These are phyloP conservation scores for Lamellibrachia luymesi DNA, from an alignment of 1,140 invertebrate genomes.

Conservation along the genomic window DNA sequence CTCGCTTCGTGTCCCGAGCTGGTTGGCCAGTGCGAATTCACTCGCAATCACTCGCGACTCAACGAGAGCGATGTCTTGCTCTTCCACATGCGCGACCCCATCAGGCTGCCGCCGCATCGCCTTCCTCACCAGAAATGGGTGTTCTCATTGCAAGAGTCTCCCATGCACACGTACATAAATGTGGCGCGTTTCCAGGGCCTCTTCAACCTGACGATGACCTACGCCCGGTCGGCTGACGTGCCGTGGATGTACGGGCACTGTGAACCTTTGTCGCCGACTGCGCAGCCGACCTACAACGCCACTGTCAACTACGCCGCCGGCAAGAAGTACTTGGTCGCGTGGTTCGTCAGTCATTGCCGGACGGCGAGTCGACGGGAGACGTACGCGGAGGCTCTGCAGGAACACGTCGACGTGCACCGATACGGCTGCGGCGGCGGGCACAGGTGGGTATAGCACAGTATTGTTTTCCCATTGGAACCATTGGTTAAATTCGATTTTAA, in stretches of 20 bases:
- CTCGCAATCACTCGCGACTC: background rate
- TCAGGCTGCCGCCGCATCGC: background rate
- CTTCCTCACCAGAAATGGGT: conserved; percentile 6
- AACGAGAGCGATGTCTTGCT: background rate
- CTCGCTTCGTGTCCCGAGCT: background rate
- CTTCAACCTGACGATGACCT: conserved; percentile 16
- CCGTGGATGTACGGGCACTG: background rate
- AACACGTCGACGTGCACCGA: conserved; percentile 63
- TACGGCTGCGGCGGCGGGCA: conserved; percentile 65
- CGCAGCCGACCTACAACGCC: background rate
- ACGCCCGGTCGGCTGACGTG: background rate
- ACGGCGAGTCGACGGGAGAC: conserved; percentile 59
- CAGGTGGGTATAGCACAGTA: conserved; percentile 36
- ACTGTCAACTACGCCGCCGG: conserved; percentile 25
- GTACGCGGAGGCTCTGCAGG: conserved; percentile 62
- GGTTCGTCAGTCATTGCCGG: conserved; percentile 62
- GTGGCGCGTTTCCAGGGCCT: background rate
- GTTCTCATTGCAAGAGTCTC: background rate
- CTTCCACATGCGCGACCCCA: background rate
- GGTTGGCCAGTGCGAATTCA: conserved; percentile 1
- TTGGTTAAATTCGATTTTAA: background rate
- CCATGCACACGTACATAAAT: background rate
- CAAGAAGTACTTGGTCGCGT: conserved; percentile 55
- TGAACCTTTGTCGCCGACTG: background rate
- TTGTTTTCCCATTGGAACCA: conserved; percentile 18